Percentiles rank a stretch among this genome's conserved stretches.
phyloP scores from a whole-genome alignment of 2,888 invertebrate genomes.

The Drosophila dives region DNA sequence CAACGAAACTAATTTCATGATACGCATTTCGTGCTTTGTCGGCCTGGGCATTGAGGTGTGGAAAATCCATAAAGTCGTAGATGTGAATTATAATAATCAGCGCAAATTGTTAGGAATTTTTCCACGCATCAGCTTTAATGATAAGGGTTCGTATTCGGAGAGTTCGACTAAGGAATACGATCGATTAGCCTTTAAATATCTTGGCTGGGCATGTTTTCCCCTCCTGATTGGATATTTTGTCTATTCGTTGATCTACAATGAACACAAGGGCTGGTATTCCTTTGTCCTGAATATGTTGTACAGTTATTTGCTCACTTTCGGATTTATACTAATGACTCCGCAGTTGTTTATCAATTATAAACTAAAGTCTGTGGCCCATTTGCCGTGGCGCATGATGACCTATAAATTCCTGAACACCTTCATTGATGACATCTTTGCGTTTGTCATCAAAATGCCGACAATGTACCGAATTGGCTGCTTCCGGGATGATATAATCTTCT shows the following conservation, averaged over 20 bases:
- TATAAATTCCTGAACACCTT: conserved; percentile 99
- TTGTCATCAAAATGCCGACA: conserved; percentile 99
- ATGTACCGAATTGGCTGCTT: conserved; percentile 99
- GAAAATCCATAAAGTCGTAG: conserved; percentile 99
- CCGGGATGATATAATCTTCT: conserved; percentile 99
- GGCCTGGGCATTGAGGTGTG: conserved; percentile 98
- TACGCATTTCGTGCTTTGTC: conserved; percentile 96
- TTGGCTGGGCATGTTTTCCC: conserved; percentile 98
- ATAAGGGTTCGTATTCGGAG: conserved; percentile 98
- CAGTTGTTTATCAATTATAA: conserved; percentile 99
- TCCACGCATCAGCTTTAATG: conserved; percentile 92
- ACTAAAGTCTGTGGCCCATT: conserved; percentile 98
- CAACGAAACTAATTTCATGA: conserved; percentile 99
- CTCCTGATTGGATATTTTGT: conserved; percentile 96
- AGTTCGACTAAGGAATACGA: conserved; percentile 98
- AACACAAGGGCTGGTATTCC: conserved; percentile 99
- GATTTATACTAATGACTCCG: conserved; percentile 99
- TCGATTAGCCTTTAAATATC: conserved; percentile 96
- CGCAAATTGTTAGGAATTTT: conserved; percentile 91
- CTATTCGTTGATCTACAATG: conserved; percentile 97
- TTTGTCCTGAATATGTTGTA: conserved; percentile 98
- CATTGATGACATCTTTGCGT: conserved; percentile 99
- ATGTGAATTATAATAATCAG: conserved; percentile 91
- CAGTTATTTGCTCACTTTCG: conserved; percentile 98
- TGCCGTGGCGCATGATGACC: conserved; percentile 99